phyloP scores from a whole-genome alignment of 2,113 vertebrate genomes.

The Nothoprocta pentlandii region DNA sequence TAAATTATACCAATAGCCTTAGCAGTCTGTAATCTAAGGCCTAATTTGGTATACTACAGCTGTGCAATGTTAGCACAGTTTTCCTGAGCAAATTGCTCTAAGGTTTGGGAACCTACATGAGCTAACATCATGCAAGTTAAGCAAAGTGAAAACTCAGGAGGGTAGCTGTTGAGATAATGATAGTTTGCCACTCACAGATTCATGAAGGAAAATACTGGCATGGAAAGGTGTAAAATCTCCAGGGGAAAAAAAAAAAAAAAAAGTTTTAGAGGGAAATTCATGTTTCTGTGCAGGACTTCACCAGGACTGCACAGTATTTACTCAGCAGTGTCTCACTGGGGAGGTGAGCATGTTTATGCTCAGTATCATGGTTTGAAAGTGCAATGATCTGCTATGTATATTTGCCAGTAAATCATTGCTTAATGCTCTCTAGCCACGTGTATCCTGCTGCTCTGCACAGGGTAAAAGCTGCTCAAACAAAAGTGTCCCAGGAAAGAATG shows the following conservation, averaged over 20 bases:
- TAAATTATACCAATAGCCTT: neutral
- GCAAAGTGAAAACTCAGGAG: neutral
- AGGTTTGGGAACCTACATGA: neutral
- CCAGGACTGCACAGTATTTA: neutral
- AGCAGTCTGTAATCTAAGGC: neutral
- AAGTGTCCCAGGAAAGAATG: neutral
- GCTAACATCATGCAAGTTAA: slow-evolving; percentile 29
- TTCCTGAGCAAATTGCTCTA: neutral
- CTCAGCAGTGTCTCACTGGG: neutral
- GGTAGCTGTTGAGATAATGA: neutral
- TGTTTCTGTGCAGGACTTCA: neutral
- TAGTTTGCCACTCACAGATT: neutral
- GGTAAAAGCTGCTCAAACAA: neutral
- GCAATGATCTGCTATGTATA: neutral
- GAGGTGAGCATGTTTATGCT: neutral
- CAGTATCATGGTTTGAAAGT: neutral
- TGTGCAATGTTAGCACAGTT: neutral
- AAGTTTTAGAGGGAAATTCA: neutral
- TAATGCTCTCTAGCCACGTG: neutral
- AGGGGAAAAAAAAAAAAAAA: rapidly evolving
- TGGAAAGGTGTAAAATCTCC: neutral
- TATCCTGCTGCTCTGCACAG: neutral
- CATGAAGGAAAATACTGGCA: neutral
- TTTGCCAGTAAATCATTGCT: neutral
- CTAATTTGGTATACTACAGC: neutral